Conservation (phyloP, 2,888 invertebrate genomes). For the Anaspis maculata region DNA sequence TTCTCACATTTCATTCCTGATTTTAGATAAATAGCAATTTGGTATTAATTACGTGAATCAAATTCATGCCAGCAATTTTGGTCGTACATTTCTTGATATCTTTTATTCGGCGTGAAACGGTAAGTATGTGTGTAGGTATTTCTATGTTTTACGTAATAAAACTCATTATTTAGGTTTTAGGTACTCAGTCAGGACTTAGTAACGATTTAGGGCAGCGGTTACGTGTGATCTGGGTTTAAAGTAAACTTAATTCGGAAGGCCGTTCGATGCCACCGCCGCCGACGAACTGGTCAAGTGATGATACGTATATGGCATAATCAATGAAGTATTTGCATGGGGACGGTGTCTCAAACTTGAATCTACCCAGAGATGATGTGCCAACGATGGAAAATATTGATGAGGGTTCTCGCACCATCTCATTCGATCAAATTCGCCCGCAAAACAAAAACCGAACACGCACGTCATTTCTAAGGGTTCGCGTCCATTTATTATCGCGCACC, state of each 20-base stretch:
- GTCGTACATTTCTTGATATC: too few relatives aligned
- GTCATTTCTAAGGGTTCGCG: too few relatives aligned
- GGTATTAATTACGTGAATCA: too few relatives aligned
- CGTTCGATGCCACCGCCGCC: constrained; percentile 4
- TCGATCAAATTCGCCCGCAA: constrained; percentile 4
- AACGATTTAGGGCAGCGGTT: constrained; percentile 4
- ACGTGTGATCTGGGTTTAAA: constrained; percentile 8
- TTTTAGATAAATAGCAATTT: too few relatives aligned
- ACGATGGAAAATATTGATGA: constrained; percentile 16
- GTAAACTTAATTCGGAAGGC: constrained; percentile 10
- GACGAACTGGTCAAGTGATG: constrained; percentile 14
- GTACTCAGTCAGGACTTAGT: constrained; percentile 5
- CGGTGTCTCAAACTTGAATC: constrained; percentile 12
- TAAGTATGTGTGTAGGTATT: too few relatives aligned
- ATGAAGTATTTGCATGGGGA: constrained; percentile 14
- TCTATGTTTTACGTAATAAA: too few relatives aligned
- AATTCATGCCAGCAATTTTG: too few relatives aligned
- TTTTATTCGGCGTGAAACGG: too few relatives aligned
- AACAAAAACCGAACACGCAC: too few relatives aligned
- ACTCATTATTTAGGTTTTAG: too few relatives aligned
- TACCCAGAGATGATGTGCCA: constrained; percentile 11
- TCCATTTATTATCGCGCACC: too few relatives aligned
- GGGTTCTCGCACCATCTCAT: constrained; percentile 8
- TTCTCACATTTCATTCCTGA: too few relatives aligned
- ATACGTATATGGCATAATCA: constrained; percentile 14